phyloP scores from a whole-genome alignment of 2,113 vertebrate genomes.

The Pterocles burchelli region DNA sequence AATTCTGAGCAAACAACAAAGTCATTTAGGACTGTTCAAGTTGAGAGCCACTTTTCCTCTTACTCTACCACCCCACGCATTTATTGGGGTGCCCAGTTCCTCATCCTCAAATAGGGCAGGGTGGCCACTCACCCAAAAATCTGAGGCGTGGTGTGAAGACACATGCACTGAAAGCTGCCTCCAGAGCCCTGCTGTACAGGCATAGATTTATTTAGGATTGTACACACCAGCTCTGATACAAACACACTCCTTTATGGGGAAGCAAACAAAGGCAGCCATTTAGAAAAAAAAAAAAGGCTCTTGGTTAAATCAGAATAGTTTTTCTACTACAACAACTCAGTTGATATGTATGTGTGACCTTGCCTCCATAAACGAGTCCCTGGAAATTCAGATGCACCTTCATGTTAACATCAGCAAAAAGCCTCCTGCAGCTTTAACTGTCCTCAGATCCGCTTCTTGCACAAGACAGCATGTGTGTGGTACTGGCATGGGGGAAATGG shows the following conservation, averaged over 20 bases:
- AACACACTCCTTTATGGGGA: background rate
- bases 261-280: accelerated
- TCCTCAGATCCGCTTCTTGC: background rate
- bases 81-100: background rate
- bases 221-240: background rate
- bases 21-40: background rate
- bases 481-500: background rate
- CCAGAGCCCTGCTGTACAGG: background rate
- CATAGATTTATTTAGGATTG: background rate
- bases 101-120: background rate
- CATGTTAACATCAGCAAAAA: background rate
- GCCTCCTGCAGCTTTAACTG: background rate
- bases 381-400: background rate
- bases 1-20: background rate
- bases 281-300: background rate
- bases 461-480: conserved; percentile 9
- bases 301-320: background rate
- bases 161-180: background rate
- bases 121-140: background rate
- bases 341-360: background rate
- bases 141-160: background rate
- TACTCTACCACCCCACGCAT: accelerated
- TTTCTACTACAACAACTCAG: background rate
- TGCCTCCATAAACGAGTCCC: background rate
- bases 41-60: background rate